Evolutionary conservation across 1,140 invertebrate species (phyloP), one percentile per base, ranked within the genome.

Genomic region (Pissodes strobi): DNA sequence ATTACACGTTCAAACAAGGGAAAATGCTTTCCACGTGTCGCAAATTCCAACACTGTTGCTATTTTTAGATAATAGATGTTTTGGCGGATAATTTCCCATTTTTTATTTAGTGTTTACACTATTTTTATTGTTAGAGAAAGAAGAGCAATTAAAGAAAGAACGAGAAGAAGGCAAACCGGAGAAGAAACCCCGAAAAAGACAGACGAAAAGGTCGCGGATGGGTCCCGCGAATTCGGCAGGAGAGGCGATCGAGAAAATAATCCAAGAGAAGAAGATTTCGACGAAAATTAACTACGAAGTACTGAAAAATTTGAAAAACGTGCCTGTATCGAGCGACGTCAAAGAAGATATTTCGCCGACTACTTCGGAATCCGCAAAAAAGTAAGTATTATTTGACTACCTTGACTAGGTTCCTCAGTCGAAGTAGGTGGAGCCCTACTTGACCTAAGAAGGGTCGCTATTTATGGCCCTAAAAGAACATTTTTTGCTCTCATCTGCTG

Each of bases 201-300:
- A 74, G 80, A 82, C 72, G 78, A 87, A 73, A 85, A 87, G 75
- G 79, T 84, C 73, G 74, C 83, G 64, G 9, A 58, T 67, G 1
- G 79, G 77, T 1, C 85, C 87, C 1, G 89, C 92, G 0, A 91
- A 88, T 61, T 91, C 88, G n/a, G 92, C 93, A 12, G 89, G 88
- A 1, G 94, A 97, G 81, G 95, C 94, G 0, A 94, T 97, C 22
- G 92, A 95, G 74, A 96, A 94, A 78, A 95, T 98, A 87, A 78
- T 98, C 5, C 89, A 94, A 69, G 94, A 97, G 71, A 97, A 96
- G 78, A 93, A 93, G 75, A 90, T 99, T 59, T 98, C 95, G 0
- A 89, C 86, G 3, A 99, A 99, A 85, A 97, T 99, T 25, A 97
- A 99, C 79, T 99, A 98, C 75, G 95, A 98, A 71, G 95, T 98